Evolutionary conservation across 92 coral and sea anemone species (phyloP).

Genomic region (Parazoanthus atlanticus): DNA sequence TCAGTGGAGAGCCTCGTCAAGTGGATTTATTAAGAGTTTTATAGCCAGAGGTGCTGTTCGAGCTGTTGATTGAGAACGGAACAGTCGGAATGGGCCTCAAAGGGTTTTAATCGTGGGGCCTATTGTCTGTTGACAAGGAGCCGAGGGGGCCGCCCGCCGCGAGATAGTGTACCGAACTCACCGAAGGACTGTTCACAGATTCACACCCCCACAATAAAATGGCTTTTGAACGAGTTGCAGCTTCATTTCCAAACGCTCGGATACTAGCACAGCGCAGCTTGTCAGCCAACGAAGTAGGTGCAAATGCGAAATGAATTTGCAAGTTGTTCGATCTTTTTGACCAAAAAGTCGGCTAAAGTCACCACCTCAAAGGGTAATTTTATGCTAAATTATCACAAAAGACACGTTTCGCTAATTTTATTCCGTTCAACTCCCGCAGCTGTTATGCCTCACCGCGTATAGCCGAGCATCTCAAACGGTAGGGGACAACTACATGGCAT

Average conservation of each 20-base stretch:
- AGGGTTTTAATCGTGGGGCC: constrained; percentile 64
- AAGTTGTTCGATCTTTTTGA: constrained; percentile 11
- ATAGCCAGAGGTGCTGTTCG: constrained; percentile 42
- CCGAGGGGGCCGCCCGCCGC: constrained; percentile 67
- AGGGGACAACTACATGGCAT: not conserved
- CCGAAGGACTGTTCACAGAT: constrained; percentile 26
- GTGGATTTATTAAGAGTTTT: constrained; percentile 33
- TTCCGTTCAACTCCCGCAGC: constrained; percentile 70
- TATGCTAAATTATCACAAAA: constrained; percentile 89
- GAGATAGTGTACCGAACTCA: constrained; percentile 27
- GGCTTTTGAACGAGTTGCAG: constrained; percentile 32
- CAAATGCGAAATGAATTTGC: not conserved
- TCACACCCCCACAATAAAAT: constrained; percentile 49
- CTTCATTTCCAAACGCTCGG: not conserved
- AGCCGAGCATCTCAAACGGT: constrained; percentile 21
- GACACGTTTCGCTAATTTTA: constrained; percentile 51
- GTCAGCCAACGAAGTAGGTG: not conserved
- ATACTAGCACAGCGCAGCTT: not conserved
- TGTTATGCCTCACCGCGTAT: constrained; percentile 51
- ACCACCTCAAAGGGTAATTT: constrained; percentile 83
- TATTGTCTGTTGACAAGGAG: constrained; percentile 63
- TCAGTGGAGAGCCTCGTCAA: constrained; percentile 22
- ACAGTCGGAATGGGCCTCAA: constrained; percentile 59
- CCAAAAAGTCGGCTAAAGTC: constrained; percentile 30
- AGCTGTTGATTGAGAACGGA: constrained; percentile 42